Conservation (phyloP, 2,797 vertebrate genomes). For the Lithobates pipiens region DNA sequence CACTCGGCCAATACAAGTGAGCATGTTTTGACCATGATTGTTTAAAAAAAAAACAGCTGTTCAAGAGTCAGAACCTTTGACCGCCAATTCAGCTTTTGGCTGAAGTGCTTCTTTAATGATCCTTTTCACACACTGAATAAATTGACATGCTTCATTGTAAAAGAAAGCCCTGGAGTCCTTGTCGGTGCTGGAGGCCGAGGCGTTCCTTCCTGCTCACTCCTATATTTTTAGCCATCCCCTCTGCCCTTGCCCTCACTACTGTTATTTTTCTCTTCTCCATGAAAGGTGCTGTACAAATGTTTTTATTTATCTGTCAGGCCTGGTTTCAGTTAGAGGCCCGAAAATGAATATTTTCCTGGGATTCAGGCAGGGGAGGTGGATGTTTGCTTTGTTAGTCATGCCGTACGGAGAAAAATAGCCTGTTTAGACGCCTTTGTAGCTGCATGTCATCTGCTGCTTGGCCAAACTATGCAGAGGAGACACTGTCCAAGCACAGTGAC, state of each 20-base stretch:
- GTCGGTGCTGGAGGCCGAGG: not conserved
- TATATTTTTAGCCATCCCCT: not conserved
- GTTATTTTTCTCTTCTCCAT: conserved; percentile 30
- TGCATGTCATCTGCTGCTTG: conserved; percentile 24
- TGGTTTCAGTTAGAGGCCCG: conserved; percentile 44
- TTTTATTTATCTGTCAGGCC: conserved; percentile 49
- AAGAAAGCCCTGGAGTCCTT: not conserved
- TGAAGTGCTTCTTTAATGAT: too few species aligned
- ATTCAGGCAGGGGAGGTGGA: conserved; percentile 35
- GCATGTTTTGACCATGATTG: too few species aligned
- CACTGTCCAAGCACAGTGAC: conserved; percentile 39
- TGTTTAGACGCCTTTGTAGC: conserved; percentile 40
- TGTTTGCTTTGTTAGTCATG: conserved; percentile 48
- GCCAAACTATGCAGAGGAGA: conserved; percentile 43
- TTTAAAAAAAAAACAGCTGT: too few species aligned
- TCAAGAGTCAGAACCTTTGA: too few species aligned
- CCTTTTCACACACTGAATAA: too few species aligned
- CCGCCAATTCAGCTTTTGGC: too few species aligned
- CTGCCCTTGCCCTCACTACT: not conserved
- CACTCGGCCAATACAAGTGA: too few species aligned
- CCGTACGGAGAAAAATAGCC: conserved; percentile 28
- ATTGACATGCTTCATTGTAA: too few species aligned
- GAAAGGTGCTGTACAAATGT: conserved; percentile 35
- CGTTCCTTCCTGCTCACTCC: not conserved
- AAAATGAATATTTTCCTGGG: conserved; percentile 43